Conservation (phyloP, 2,888 invertebrate genomes). For the Synanthedon myopaeformis region DNA sequence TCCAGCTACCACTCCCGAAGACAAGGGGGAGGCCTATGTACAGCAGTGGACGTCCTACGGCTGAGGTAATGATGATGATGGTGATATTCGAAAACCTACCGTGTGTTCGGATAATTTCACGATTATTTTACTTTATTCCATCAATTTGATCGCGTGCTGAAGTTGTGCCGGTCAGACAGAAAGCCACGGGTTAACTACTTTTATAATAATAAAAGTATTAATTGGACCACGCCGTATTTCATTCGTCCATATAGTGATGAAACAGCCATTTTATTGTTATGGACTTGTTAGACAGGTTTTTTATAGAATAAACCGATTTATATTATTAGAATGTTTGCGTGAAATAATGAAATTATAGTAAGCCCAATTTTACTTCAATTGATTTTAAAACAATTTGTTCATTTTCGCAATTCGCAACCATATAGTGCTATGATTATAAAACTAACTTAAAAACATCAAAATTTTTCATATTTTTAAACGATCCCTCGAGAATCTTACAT, state of each 20-base stretch:
- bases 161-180: slow-evolving; percentile 6
- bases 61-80: too few species aligned
- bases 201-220: slow-evolving; percentile 41
- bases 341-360: too few species aligned
- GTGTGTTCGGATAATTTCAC: background rate
- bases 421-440: too few species aligned
- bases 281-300: background rate
- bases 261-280: slow-evolving; percentile 30
- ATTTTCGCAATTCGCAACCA: too few species aligned
- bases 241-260: background rate
- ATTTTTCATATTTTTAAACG: too few species aligned
- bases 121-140: background rate
- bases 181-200: slow-evolving; percentile 50
- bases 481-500: too few species aligned
- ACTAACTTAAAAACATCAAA: too few species aligned
- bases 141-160: slow-evolving; percentile 41
- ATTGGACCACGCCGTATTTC: slow-evolving; percentile 50
- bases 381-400: too few species aligned
- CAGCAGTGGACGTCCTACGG: too few species aligned
- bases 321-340: background rate
- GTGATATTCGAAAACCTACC: background rate
- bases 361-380: too few species aligned
- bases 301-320: slow-evolving; percentile 2
- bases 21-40: too few species aligned
- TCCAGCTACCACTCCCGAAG: too few species aligned